Evolutionary conservation across 2,888 invertebrate species (phyloP), one percentile per base, ranked within the genome.

Genomic region (Mythimna pallens): DNA sequence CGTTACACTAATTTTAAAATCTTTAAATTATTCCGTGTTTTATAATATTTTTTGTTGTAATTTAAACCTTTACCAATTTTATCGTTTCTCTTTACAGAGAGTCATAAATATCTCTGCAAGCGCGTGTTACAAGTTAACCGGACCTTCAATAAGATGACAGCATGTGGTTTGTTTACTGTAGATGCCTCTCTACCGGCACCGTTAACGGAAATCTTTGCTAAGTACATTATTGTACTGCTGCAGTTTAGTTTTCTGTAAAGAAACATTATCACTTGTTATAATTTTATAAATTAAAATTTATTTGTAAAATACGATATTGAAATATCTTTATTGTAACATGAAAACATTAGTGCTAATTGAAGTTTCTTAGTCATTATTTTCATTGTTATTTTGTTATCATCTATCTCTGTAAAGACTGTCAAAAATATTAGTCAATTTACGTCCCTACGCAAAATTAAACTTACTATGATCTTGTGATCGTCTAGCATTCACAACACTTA

Each of bases 121-220:
- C 68, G 36, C 6, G 36, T 63, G 10, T 30, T 73, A 10, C 47
- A 67, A 67, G 76, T 54, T 70, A 55, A 54, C 30, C 54, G 61
- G 7, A 57, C 64, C 8, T 83, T 82, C 57, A 68, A 34, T 8
- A 82, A 78, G 67, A 73, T 83, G 61, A 62, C 69, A 14, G 81
- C 79, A 0, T 85, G 74, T 47, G 80, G 70, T 6, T 55, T 75
- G 22, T 75, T 70, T 36, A 70, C 52, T 14, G 4, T 72, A 34
- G 71, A 61, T n/a, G 71, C 71, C 43, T 20, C 70, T 22, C 71
- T 71, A 7, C 71, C 71, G 12, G 70, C 70, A 20, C 70, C 70
- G 17, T 47, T 71, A 0, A 50, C 5, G 10, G 36, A 58, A 68
- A 9, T 50, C n/a, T 50, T 50, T 50, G 50, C 50, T n/a, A 50